phyloP scores from a whole-genome alignment of 1,140 invertebrate species.

The Apolygus lucorum region DNA sequence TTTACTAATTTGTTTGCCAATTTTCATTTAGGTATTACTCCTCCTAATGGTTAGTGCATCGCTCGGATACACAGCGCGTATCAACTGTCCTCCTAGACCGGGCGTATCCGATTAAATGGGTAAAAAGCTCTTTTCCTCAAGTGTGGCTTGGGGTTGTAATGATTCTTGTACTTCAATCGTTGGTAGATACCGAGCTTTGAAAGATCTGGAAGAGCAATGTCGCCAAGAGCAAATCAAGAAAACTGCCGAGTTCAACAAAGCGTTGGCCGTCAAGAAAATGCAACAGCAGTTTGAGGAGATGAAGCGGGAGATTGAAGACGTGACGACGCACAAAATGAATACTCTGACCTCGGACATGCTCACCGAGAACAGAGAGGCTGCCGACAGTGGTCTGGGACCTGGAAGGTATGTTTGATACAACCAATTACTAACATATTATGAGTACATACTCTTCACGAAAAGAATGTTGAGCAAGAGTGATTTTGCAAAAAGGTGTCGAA shows the following conservation, averaged over 20 bases:
- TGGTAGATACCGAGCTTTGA: constrained; percentile 6
- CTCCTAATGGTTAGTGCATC: no score
- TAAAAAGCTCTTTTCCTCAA: no score
- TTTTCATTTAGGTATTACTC: no score
- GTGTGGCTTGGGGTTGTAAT: no score
- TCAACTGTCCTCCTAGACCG: no score
- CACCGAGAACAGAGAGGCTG: not conserved
- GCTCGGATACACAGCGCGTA: no score
- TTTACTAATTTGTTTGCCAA: no score
- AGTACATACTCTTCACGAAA: no score
- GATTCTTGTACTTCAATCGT: not conserved
- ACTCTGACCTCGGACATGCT: not conserved
- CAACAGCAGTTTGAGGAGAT: constrained; percentile 1
- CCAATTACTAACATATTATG: no score
- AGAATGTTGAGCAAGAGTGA: no score
- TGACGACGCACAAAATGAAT: constrained; percentile 8
- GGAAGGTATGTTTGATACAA: constrained; percentile 8
- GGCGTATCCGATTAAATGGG: no score
- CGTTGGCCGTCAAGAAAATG: constrained; percentile 11
- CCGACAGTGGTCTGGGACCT: not conserved
- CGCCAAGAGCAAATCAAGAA: not conserved
- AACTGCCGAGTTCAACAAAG: constrained; percentile 4
- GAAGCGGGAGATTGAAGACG: constrained; percentile 7
- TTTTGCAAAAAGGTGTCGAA: no score
- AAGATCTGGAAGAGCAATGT: constrained; percentile 15